Evolutionary conservation across 2,888 invertebrate species (phyloP), one percentile per base, ranked within the genome.

Genomic region (Eugnorisma glareosa): DNA sequence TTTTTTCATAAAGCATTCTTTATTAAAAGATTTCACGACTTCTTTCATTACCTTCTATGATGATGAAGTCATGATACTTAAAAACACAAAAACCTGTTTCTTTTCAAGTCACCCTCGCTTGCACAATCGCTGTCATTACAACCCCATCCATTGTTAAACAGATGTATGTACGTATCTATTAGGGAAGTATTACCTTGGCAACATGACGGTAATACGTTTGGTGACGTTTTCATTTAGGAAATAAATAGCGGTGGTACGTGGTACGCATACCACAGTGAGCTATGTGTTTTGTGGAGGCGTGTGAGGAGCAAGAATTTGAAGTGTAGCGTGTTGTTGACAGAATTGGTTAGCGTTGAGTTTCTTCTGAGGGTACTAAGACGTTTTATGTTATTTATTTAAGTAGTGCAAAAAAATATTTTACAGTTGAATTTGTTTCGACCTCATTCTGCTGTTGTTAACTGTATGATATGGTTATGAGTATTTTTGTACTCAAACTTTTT

Each of bases 121-220:
- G 21, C 7, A 18, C 45, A 4, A 15, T 45, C 73, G 82, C 86
- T 77, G 10, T 63, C 51, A 74, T 1, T 73, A 4, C 3, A 13
- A 73, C 77, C 77, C 3, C 11, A 59, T 51, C 76, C 35, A 54
- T 76, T 67, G 43, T 68, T 78, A 80, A 87, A 73, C 77, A 87
- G 76, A 86, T 85, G 85, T 85, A 82, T 79, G 68, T 85, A 80
- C 67, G 74, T 82, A 82, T 82, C 79, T 87, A 84, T 85, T 85
- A 85, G 54, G 77, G 48, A 78, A 87, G 79, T 87, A 82, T 87
- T 87, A 82, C 70, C 69, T 79, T 69, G 63, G 76, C 51, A 77
- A 82, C 85, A 85, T 80, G 82, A 77, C 74, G 73, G 73, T 75
- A 85, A 80, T 87, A 73, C 40, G 73, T 79, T 77, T 78, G 76